These are phyloP conservation scores for Pheosia gnoma DNA, from an alignment of 2,888 invertebrate species.

Conservation along the genomic window DNA sequence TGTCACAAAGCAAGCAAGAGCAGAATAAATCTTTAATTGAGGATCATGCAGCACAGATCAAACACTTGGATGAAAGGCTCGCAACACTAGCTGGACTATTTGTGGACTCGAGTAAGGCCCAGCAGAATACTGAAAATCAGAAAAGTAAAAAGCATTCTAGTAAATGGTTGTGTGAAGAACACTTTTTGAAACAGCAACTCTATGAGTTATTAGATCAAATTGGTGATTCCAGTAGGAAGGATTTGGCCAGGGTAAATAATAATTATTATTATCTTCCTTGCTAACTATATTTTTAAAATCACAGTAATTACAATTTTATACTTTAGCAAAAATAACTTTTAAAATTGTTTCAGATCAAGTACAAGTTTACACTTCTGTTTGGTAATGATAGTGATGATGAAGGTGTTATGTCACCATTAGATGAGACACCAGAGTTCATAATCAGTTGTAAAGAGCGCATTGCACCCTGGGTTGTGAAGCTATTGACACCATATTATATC, in stretches of 20 bases:
- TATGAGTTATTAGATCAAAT: slow-evolving; percentile 71
- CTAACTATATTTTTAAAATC: no score
- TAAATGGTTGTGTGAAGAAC: slow-evolving; percentile 79
- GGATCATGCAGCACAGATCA: slow-evolving; percentile 59
- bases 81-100: slow-evolving; percentile 61
- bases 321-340: background rate
- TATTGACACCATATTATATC: slow-evolving; percentile 86
- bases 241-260: slow-evolving; percentile 1
- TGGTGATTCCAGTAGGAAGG: slow-evolving; percentile 64
- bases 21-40: slow-evolving; percentile 47
- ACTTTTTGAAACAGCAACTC: slow-evolving; percentile 67
- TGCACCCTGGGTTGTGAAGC: slow-evolving; percentile 85
- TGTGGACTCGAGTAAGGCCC: slow-evolving; percentile 44
- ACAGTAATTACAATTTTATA: no score
- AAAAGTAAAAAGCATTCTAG: slow-evolving; percentile 48
- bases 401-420: slow-evolving; percentile 77
- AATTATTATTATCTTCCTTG: no score
- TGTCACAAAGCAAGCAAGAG: slow-evolving; percentile 27
- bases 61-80: slow-evolving; percentile 67
- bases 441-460: slow-evolving; percentile 83
- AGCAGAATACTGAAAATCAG: slow-evolving; percentile 38
- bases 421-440: slow-evolving; percentile 79
- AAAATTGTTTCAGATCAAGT: slow-evolving; percentile 67
- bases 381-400: slow-evolving; percentile 82
- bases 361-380: slow-evolving; percentile 71